Percentiles rank a stretch among this genome's conserved stretches.
These are phyloP conservation scores for Pseudomyrmex gracilis DNA, from an alignment of 1,140 invertebrate genomes.

Conservation along the genomic window DNA sequence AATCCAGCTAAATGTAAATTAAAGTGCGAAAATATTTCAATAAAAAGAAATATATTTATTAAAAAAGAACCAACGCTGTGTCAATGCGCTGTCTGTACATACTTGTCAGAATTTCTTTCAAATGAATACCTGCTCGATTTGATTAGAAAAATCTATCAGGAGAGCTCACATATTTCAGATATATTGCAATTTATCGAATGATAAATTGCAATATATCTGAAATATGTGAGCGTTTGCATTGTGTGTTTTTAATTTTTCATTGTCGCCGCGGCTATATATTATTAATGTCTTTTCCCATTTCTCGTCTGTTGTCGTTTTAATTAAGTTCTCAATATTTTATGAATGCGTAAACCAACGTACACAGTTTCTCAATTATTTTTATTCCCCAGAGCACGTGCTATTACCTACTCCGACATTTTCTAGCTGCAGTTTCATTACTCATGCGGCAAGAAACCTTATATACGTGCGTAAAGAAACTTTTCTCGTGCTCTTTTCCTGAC, in stretches of 20 bases:
- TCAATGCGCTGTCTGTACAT: conserved; percentile 16
- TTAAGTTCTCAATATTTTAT: conserved; percentile 55
- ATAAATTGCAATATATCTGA: conserved; percentile 41
- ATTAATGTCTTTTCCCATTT: background rate
- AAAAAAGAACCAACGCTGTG: background rate
- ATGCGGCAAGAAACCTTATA: conserved; percentile 12
- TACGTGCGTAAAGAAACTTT: background rate
- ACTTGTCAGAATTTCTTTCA: background rate
- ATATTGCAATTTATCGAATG: too few relatives aligned
- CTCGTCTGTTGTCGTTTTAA: conserved; percentile 46
- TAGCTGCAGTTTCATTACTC: conserved; percentile 12
- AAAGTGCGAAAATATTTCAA: background rate
- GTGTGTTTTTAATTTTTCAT: conserved; percentile 53
- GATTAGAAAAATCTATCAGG: conserved; percentile 37
- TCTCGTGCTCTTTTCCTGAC: background rate
- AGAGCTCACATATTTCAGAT: too few relatives aligned
- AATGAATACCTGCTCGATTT: conserved; percentile 16
- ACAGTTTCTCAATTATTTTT: conserved; percentile 55
- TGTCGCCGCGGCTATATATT: conserved; percentile 34
- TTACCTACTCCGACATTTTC: conserved; percentile 11
- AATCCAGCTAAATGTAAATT: background rate
- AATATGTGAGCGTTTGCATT: conserved; percentile 13
- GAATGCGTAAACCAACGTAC: conserved; percentile 47
- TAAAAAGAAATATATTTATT: background rate
- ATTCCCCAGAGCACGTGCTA: background rate